Evolutionary conservation across 2,888 invertebrate genomes (phyloP).

Genomic region (Salticus scenicus): DNA sequence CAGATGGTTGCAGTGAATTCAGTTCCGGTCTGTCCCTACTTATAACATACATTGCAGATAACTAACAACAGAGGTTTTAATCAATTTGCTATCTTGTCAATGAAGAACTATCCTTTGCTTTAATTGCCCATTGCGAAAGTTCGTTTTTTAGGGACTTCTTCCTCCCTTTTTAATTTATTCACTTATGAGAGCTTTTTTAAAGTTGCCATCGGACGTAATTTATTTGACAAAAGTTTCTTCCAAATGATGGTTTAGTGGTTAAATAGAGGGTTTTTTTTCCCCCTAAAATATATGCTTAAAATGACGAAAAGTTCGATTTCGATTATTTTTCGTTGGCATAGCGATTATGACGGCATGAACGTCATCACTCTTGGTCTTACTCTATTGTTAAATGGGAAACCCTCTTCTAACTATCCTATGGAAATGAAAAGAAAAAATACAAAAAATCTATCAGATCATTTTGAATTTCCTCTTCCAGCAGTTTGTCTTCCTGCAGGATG

Average conservation of each 20-base stretch:
- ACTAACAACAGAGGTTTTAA: slow-evolving; percentile 39
- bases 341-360: background rate
- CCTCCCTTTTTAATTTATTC: slow-evolving; percentile 23
- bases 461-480: slow-evolving; percentile 5
- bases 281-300: slow-evolving; percentile 14
- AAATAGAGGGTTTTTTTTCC: slow-evolving; percentile 5
- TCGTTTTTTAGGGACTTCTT: slow-evolving; percentile 21
- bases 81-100: slow-evolving; percentile 68
- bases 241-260: slow-evolving; percentile 21
- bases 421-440: background rate
- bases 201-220: slow-evolving; percentile 21
- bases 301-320: slow-evolving; percentile 18
- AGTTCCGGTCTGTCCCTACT: slow-evolving; percentile 6
- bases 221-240: slow-evolving; percentile 25
- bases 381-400: background rate
- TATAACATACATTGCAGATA: slow-evolving; percentile 16
- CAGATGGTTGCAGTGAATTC: slow-evolving; percentile 31
- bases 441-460: slow-evolving; percentile 18
- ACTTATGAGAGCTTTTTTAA: slow-evolving; percentile 12
- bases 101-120: slow-evolving; percentile 32
- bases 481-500: background rate
- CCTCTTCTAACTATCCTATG: background rate
- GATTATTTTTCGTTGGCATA: slow-evolving; percentile 14
- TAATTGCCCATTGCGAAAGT: slow-evolving; percentile 60
- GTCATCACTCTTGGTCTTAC: background rate